Base-by-base conservation (phyloP, 2,888 invertebrate species). In the Ischnura elegans region DNA sequence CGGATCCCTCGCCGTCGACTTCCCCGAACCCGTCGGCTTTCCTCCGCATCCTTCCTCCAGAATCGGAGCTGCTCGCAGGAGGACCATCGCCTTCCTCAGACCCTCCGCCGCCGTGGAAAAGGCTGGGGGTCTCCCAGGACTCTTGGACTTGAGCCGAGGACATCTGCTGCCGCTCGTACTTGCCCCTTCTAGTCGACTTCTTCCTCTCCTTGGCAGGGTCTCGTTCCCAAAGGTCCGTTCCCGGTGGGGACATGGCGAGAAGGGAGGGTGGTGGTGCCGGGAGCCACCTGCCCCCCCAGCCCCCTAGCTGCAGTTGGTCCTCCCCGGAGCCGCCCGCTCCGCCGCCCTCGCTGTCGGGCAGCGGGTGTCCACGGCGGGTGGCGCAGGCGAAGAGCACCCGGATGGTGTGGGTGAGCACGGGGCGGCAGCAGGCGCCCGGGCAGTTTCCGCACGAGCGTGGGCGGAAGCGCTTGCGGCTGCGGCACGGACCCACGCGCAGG, bases 361-460 rank as follows among this genome's bases (percentile, higher is more conserved):
- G 95, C 86, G 95, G 95, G n/a, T 95, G 94, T 87, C 95, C 94
- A 87, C 94, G 45, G 19, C 61, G 94, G 95, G 94, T 93, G 93
- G 94, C 94, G 94, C 95, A 95, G 95, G 94, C 95, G 94, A 95
- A 95, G 87, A 95, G 95, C 43, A 95, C 95, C 94, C 95, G 94
- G 94, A 97, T 97, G 93, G 97, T 97, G 94, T 97, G 97, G 95
- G 97, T 97, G 94, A 97, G 96, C 94, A 97, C 96, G 76, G 97
- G 97, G 95, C 96, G 96, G 96, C 97, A 98, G 95, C 97, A 97
- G 94, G 96, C 96, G 94, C 96, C 96, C 76, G 96, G 95, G 95
- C 98, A 98, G 94, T 96, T 96, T 94, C 97, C 97, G 95, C 98
- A 98, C 95, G 97, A 97, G 95, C 97, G 97, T 10, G 97, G 97